Evolutionary conservation across 2,888 invertebrate species (phyloP), one percentile per base, ranked within the genome.

Genomic region (Nipponacmea schrenckii): DNA sequence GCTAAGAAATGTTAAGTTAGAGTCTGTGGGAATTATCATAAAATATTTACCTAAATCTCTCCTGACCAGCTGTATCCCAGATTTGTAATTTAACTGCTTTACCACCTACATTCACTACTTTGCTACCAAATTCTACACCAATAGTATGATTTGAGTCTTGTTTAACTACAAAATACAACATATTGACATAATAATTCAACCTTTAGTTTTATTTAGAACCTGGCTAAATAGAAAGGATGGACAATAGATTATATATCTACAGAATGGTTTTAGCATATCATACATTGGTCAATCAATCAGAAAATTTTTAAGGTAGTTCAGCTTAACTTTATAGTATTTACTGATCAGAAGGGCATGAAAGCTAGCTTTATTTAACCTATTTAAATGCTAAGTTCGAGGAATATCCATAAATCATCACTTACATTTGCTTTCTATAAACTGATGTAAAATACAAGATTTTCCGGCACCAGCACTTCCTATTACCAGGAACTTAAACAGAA

Each of bases 111-210:
- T 93, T 94, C 0, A 94, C 92, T 80, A 95, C 93, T 89, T 94
- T 94, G 3, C 94, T 94, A n/a, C 94, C 95, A 91, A 95, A 95
- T 88, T 95, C 95, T 65, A 95, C 95, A 63, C 95, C 95, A 85
- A 95, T 94, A 62, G 94, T 95, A 87, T 95, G 94, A 82, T 93
- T 94, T 85, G 94, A 93, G 84, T 94, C 94, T 86, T 93, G 93
- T 90, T 94, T 94, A 87, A 94, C 94, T 94, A 89, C 45, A 86
- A 82, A 46, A 69, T 68, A 63, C 63, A 72, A 48, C n/a, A 5
- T 10, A 39, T 7, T 44, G 31, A 17, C 17, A 10, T 27, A 45
- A n/a, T 17, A 66, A 7, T 10, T 66, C 15, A 20, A 70, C 17
- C 64, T 14, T 26, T 24, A 69, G 64, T 63, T 17, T 3, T 0